These are phyloP conservation scores for Zoanthus sansibaricus DNA, from an alignment of 92 coral and sea anemone species.

Conservation along the genomic window DNA sequence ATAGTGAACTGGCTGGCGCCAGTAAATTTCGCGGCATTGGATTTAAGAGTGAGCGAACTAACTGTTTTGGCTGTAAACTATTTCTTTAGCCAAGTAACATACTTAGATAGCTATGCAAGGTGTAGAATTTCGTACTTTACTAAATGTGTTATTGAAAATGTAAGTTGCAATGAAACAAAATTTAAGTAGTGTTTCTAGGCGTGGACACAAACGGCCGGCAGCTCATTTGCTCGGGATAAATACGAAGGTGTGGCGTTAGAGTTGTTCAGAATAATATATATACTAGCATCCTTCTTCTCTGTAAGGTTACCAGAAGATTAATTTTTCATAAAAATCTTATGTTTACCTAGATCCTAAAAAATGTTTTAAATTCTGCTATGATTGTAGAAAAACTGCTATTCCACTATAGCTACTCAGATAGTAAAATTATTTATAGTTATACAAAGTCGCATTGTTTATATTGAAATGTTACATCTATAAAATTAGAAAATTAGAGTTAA, in stretches of 20 bases:
- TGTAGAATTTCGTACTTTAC: constrained; percentile 42
- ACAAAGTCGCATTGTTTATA: constrained; percentile 20
- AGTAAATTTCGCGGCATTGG: constrained; percentile 23
- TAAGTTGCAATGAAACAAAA: constrained; percentile 54
- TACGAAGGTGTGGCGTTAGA: constrained; percentile 61
- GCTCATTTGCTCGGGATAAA: constrained; percentile 61
- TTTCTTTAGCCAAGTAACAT: constrained; percentile 1
- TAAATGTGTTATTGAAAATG: constrained; percentile 16
- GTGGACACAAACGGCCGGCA: constrained; percentile 51
- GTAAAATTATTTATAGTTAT: constrained; percentile 34
- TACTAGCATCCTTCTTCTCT: constrained; percentile 56
- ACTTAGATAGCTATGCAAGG: neutral
- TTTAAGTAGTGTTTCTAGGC: constrained; percentile 54
- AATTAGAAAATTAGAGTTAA: constrained; percentile 31
- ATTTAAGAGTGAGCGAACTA: neutral
- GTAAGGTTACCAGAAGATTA: constrained; percentile 57
- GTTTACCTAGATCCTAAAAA: constrained; percentile 57
- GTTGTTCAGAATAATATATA: constrained; percentile 62
- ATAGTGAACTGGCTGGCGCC: constrained; percentile 37
- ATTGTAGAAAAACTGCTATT: constrained; percentile 26
- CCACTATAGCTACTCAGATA: neutral
- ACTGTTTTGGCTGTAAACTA: constrained; percentile 9
- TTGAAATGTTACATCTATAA: constrained; percentile 44
- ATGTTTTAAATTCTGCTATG: neutral
- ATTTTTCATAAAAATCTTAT: constrained; percentile 72